Base-by-base conservation (phyloP, 2,113 vertebrate genomes). In the Gulo gulo region DNA sequence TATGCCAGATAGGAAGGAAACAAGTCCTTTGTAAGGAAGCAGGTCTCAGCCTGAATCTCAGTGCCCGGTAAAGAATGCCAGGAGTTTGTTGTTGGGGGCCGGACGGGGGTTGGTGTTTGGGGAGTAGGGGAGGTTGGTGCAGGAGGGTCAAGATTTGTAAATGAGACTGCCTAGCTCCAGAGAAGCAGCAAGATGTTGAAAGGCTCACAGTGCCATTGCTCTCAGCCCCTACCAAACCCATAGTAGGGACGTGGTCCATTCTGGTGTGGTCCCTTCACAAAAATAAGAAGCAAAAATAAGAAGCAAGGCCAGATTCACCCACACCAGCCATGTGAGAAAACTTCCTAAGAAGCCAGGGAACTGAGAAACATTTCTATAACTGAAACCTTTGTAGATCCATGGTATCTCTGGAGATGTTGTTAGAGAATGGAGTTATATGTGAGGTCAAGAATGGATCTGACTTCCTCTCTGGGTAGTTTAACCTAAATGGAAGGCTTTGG, bases 1-100 rank as follows among this genome's bases (percentile, higher is more conserved):
- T 90, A 55, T 88, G 95, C 95, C 94, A 97, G 71, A 93, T 73
- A 97, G 97, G 96, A 97, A 97, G 98, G 98, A 98, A 98, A 96
- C 95, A 95, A 94, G 80, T 79, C 67, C 95, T 97, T 93, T 96
- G 97, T 92, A 80, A 96, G 94, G 95, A 94, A 97, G 95, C 98
- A 98, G 97, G 98, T 97, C 97, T 93, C 95, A 82, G 96, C 98
- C 95, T 98, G 98, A 91, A 69, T 65, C 23, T 50, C 20, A 8
- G 84, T 59, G 92, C 63, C 94, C 13, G 4, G 76, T 59, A 88
- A 50, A 93, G 73, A 84, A 15, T 83, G 86, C 93, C 95, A 97
- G 86, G 67, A 97, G 84, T 61, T 26, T 34, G 57, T 42, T 31
- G 29, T 7, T 39, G 10, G 42, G 29, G 26, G n/a, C 39, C 0